Conservation (phyloP, 1,140 invertebrate species). For the Drosophila paulistorum region DNA sequence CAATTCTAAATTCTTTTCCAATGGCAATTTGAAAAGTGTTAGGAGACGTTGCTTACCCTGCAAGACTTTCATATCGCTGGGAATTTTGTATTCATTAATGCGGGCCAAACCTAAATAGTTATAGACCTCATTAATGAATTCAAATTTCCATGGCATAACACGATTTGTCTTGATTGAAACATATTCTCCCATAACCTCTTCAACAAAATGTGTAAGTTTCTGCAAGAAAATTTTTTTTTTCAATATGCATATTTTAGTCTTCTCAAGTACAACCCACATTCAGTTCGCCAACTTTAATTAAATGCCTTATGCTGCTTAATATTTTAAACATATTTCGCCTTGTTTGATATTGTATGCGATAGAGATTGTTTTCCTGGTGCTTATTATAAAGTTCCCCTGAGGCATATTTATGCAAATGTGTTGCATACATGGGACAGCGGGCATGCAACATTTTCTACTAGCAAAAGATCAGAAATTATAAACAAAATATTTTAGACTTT, state of each 20-base stretch:
- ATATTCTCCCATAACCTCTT: conserved; percentile 73
- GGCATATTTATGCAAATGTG: conserved; percentile 38
- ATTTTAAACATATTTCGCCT: conserved; percentile 70
- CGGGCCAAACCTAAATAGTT: conserved; percentile 73
- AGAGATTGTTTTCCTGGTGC: conserved; percentile 54
- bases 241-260: too few species aligned
- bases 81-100: conserved; percentile 64
- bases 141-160: conserved; percentile 81
- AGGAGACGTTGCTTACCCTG: conserved; percentile 37
- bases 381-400: conserved; percentile 33
- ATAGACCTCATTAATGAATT: conserved; percentile 79
- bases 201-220: conserved; percentile 61
- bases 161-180: conserved; percentile 67
- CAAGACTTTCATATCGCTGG: conserved; percentile 37
- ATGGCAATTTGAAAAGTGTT: conserved; percentile 40
- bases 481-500: background rate
- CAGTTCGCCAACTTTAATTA: conserved; percentile 31
- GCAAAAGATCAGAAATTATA: background rate
- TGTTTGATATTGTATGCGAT: conserved; percentile 72
- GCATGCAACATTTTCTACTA: conserved; percentile 80
- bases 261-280: conserved; percentile 17
- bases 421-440: conserved; percentile 61
- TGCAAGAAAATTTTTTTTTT: conserved; percentile 13
- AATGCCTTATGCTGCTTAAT: conserved; percentile 50
- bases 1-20: background rate